Conservation (phyloP, 2,888 invertebrate genomes). For the Phortica okadai region DNA sequence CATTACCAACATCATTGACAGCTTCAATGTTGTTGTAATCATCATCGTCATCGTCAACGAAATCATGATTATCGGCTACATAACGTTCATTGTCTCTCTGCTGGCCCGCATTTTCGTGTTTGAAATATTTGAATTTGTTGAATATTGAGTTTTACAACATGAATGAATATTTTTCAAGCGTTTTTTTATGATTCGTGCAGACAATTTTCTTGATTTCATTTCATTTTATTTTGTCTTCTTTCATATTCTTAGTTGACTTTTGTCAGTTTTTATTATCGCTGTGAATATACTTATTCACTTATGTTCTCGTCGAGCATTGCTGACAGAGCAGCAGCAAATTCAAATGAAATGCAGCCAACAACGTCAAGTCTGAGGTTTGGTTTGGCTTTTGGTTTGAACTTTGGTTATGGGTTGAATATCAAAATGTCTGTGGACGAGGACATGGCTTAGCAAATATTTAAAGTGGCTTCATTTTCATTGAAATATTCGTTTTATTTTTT, state of each 20-base stretch:
- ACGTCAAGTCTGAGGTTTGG: neutral
- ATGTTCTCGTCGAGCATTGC: neutral
- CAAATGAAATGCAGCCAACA: constrained; percentile 66
- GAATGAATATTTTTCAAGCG: constrained; percentile 29
- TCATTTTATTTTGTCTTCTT: constrained; percentile 39
- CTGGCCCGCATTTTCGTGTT: constrained; percentile 49
- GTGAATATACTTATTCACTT: constrained; percentile 14
- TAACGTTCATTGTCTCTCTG: constrained; percentile 21
- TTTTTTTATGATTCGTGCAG: constrained; percentile 36
- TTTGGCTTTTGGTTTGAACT: neutral
- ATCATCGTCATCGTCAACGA: constrained; percentile 39
- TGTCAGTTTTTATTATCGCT: constrained; percentile 23
- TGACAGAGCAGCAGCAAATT: constrained; percentile 58
- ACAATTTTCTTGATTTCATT: constrained; percentile 49
- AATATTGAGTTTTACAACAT: constrained; percentile 26
- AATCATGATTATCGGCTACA: neutral
- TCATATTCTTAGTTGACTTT: constrained; percentile 36
- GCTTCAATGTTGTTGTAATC: constrained; percentile 32
- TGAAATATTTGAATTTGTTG: constrained; percentile 58
- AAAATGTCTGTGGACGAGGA: constrained; percentile 26
- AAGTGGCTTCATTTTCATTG: constrained; percentile 57
- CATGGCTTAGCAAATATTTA: constrained; percentile 62
- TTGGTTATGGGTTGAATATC: neutral
- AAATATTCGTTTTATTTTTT: constrained; percentile 48
- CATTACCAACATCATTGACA: constrained; percentile 35